Base-by-base conservation (phyloP, 2,888 invertebrate genomes). In the Melieria picta region DNA sequence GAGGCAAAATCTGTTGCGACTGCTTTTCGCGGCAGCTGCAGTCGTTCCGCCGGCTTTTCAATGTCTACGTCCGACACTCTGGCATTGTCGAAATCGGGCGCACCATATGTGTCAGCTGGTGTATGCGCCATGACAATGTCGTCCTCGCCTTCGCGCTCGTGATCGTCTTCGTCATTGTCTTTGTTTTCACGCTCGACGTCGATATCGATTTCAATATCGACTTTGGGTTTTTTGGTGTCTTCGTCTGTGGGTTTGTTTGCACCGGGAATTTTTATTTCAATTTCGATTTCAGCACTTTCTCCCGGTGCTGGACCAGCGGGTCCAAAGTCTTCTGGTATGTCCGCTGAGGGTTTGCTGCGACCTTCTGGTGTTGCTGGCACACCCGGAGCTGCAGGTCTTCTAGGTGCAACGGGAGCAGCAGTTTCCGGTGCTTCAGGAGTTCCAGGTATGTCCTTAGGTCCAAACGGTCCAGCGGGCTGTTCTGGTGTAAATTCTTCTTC, bases 11-110 rank as follows among this genome's bases (percentile, higher is more conserved):
- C 60, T 74, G 63, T 79, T 72, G 76, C 81, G 66, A 80, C 77
- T 13, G 82, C 82, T 68, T 76, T 78, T 56, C 72, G 75, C 69
- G 84, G 84, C 61, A 82, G 84, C 75, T 82, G 82, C 83, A 85
- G 85, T 75, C 83, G 79, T n/a, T 76, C 76, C 6, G 80, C 73
- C 3, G 85, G 83, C 4, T 73, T 77, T 52, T 78, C 75, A 4
- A 82, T 78, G 30, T 66, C 50, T 47, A 73, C 72, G 45, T 76
- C 79, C 4, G 74, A 75, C 50, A 7, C 30, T 11, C 10, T n/a
- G 11, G 4, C 64, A n/a, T 55, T 16, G 13, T 65, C 5, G 7
- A 42, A 30, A 4, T 70, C 74, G 7, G 83, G 83, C 30, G 81
- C 76, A 5, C 82, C 84, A 68, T 83, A 83, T 2, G 80, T 79